These are phyloP conservation scores for Torymus texanus DNA, from an alignment of 2,888 invertebrate genomes.

Conservation along the genomic window DNA sequence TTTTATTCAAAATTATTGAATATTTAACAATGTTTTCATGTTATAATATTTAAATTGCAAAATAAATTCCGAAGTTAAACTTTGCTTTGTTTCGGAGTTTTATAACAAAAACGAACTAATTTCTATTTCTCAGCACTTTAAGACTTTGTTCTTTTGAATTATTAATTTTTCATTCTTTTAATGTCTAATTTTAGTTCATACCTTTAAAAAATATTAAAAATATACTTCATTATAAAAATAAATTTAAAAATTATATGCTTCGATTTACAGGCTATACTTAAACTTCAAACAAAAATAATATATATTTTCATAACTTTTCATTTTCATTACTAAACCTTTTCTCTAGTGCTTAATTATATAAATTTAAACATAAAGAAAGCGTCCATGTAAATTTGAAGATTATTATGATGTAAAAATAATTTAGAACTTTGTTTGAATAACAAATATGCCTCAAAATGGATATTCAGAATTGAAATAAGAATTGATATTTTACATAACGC, in stretches of 20 bases:
- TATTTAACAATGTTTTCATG: conserved; percentile 20
- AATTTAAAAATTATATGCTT: conserved; percentile 10
- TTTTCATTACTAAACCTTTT: conserved; percentile 16
- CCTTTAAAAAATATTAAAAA: background rate
- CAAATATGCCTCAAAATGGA: conserved; percentile 1
- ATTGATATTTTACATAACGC: conserved; percentile 24
- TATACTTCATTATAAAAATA: conserved; percentile 4
- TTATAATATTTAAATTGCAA: conserved; percentile 19
- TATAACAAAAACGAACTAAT: no score
- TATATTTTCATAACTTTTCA: conserved; percentile 36
- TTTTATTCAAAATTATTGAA: conserved; percentile 31
- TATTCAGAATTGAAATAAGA: conserved; percentile 28
- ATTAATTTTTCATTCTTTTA: background rate
- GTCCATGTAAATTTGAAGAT: background rate
- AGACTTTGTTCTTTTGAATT: conserved; percentile 22
- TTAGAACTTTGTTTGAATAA: conserved; percentile 2
- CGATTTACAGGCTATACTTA: background rate
- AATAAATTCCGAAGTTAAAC: background rate
- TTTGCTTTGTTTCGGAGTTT: no score
- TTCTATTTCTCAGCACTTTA: no score
- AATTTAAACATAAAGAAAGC: no score
- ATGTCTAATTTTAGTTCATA: conserved; percentile 14
- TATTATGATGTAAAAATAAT: conserved; percentile 12
- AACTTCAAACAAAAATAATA: conserved; percentile 23
- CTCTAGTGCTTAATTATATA: background rate